These are phyloP conservation scores for Eospalax fontanierii DNA, from an alignment of 2,797 vertebrate genomes.

Conservation along the genomic window DNA sequence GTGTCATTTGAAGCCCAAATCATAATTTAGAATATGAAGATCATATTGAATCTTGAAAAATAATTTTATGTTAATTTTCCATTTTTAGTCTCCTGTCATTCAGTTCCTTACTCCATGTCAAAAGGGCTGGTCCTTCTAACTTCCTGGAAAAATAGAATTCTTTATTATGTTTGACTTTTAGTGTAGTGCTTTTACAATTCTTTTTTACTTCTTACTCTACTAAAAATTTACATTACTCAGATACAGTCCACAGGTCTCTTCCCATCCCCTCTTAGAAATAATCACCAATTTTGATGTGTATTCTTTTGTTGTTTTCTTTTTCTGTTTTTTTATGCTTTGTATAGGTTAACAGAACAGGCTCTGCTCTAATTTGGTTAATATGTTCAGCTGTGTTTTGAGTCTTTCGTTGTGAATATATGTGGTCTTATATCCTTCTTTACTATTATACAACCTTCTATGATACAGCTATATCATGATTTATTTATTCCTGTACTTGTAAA, in stretches of 20 bases:
- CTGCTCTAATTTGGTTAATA: slow-evolving; percentile 34
- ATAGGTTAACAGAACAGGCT: slow-evolving; percentile 31
- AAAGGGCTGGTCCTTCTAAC: not conserved
- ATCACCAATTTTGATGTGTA: not conserved
- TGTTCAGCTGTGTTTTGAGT: slow-evolving; percentile 40
- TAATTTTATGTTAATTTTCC: slow-evolving; percentile 5
- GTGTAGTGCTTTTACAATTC: slow-evolving; percentile 39
- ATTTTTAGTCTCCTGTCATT: slow-evolving; percentile 4
- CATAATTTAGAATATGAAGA: slow-evolving; percentile 33
- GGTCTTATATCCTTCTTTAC: slow-evolving; percentile 1
- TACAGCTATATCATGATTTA: not conserved
- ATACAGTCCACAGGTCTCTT: not conserved
- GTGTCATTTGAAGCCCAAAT: slow-evolving; percentile 11
- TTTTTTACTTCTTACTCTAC: slow-evolving; percentile 32
- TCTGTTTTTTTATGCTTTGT: not conserved
- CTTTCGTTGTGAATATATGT: slow-evolving; percentile 8
- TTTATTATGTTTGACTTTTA: slow-evolving; percentile 54
- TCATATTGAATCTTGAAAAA: slow-evolving; percentile 22
- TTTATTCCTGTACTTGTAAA: slow-evolving; percentile 23
- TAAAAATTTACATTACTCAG: slow-evolving; percentile 48
- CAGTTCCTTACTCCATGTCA: not conserved
- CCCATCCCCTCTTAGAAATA: not conserved
- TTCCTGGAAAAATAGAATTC: not conserved
- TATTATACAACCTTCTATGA: not conserved
- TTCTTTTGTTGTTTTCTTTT: not conserved